phyloP scores from a whole-genome alignment of 35 echinoderm and acorn worm species.

The Strongylocentrotus purpuratus region DNA sequence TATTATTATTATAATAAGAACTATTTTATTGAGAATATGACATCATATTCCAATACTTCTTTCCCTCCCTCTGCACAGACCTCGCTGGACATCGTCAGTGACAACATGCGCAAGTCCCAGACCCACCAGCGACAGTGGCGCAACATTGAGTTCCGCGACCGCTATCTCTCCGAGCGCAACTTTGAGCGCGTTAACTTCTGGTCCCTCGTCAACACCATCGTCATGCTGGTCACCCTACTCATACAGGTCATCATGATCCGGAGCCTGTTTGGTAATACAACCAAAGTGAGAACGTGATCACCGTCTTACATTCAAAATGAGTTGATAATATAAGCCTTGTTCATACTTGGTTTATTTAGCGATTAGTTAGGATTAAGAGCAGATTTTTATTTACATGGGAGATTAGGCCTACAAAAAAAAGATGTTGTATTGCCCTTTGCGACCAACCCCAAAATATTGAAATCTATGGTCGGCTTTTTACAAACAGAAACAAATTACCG shows the following conservation, averaged over 20 bases:
- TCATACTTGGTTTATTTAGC: background rate
- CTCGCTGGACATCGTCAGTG: conserved; percentile 73
- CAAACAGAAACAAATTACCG: too few relatives aligned
- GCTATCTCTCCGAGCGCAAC: conserved; percentile 84
- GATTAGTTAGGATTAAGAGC: background rate
- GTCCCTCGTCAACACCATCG: conserved; percentile 65
- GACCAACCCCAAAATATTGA: too few relatives aligned
- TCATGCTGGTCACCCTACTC: conserved; percentile 77
- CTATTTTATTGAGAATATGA: too few relatives aligned
- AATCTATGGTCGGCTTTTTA: too few relatives aligned
- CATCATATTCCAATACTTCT: background rate
- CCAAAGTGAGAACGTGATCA: conserved; percentile 26
- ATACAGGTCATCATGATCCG: conserved; percentile 94
- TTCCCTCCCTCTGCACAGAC: conserved; percentile 60
- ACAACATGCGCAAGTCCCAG: conserved; percentile 81
- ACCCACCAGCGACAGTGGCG: conserved; percentile 81
- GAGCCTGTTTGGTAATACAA: conserved; percentile 64
- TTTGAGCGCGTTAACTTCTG: conserved; percentile 92
- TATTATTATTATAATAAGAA: too few relatives aligned
- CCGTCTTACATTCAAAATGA: background rate
- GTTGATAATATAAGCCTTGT: background rate
- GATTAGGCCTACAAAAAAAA: too few relatives aligned
- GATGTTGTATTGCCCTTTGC: too few relatives aligned
- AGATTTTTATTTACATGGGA: background rate
- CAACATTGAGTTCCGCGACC: conserved; percentile 93